Evolutionary conservation across 1,140 invertebrate genomes (phyloP), one percentile per base, ranked within the genome.

Genomic region (Chelonus insularis): DNA sequence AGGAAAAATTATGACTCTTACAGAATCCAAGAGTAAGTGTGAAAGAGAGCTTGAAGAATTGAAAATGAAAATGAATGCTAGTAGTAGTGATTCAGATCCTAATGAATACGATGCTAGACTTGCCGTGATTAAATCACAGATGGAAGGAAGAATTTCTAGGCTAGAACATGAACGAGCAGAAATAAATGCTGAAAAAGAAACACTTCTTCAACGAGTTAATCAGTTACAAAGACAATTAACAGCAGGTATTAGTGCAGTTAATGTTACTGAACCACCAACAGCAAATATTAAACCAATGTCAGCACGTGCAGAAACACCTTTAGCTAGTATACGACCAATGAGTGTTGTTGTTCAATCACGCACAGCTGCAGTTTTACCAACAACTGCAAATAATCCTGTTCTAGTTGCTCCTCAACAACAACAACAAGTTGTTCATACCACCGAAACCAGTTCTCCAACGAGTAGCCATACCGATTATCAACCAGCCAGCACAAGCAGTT

Each of bases 221-320:
- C 87, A 91, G 67, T 74, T 95, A 57, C 93, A 94, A 69, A 86
- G 92, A 45, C 92, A 95, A 74, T 71, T 94, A 41, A 86, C 84
- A 4, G 57, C 39, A 29, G 82, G 86, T 56, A 82, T 87, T 48
- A 82, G 84, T 55, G 89, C 92, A 64, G 87, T 91, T 72, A 84
- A 86, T 16, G 84, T 84, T 0, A 77, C 84, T 0, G 93, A 95
- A 68, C 89, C 92, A 39, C 90, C 93, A 5, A 92, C 92, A 0
- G 95, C 95, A 8, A 97, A 97, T 76, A 96, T 97, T 25, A 94
- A 94, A 75, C 95, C 95, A 0, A 94, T 97, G 89, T 89, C 94
- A 9, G 92, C 91, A 66, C 83, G 81, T 11, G 85, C 87, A 4
- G 90, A 92, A 72, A 92, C 92, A 1, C 92, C 92, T 3, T 85